phyloP scores from a whole-genome alignment of 2,888 invertebrate species.

The Heliconius cydno region DNA sequence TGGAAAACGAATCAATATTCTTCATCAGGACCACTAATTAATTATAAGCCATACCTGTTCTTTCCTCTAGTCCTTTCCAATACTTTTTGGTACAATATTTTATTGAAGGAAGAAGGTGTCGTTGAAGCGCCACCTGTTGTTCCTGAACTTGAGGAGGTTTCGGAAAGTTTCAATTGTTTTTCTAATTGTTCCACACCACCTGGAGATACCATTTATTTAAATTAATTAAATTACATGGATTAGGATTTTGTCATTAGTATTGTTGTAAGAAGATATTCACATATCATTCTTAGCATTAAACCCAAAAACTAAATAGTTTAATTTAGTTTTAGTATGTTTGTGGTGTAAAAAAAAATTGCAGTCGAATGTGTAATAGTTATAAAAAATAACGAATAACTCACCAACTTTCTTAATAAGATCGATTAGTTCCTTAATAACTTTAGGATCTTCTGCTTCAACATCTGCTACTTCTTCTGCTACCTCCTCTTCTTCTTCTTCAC shows the following conservation, averaged over 20 bases:
- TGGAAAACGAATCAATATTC: too few species aligned
- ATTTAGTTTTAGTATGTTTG: too few species aligned
- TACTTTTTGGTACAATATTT: conserved; percentile 90
- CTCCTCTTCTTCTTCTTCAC: conserved; percentile 64
- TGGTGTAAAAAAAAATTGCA: too few species aligned
- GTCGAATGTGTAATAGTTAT: not conserved
- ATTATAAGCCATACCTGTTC: conserved; percentile 61
- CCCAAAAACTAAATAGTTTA: too few species aligned
- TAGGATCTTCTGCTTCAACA: conserved; percentile 87
- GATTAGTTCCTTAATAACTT: conserved; percentile 91
- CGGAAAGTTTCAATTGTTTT: conserved; percentile 86
- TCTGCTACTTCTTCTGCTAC: conserved; percentile 58
- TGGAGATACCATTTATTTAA: conserved; percentile 52
- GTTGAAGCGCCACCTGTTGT: conserved; percentile 76
- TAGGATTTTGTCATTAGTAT: too few species aligned
- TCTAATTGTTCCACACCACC: conserved; percentile 94
- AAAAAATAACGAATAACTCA: conserved; percentile 57
- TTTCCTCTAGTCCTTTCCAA: conserved; percentile 78
- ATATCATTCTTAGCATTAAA: too few species aligned
- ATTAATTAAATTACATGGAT: not conserved
- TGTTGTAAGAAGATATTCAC: too few species aligned
- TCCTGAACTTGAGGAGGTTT: conserved; percentile 56
- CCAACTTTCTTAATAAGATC: conserved; percentile 93
- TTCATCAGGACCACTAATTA: not conserved
- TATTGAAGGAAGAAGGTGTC: conserved; percentile 87